Evolutionary conservation across 2,888 invertebrate genomes (phyloP), one percentile per base, ranked within the genome.

Genomic region (Proisotoma minuta): DNA sequence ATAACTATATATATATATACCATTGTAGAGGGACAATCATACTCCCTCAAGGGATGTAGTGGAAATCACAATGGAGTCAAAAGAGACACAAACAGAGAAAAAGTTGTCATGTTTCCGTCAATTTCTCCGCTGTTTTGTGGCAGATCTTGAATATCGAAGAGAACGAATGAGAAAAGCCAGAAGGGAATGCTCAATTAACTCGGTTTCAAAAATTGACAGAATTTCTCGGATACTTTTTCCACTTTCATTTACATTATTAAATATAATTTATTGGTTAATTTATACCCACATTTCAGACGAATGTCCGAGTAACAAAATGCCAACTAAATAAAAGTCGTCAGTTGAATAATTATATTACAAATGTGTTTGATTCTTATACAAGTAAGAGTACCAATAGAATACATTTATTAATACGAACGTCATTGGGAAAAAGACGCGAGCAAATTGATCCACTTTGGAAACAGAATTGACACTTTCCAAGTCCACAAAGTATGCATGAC

Each of bases 221-320:
- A 61, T 63, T 27, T 60, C 63, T 2, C 53, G 61, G 23, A 52
- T 68, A 43, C 61, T 78, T 1, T 80, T 80, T 70, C 94, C 95
- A 2, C 85, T 89, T 12, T 89, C 91, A 0, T 95, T 95, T 76
- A 85, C 87, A 0, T 78, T 91, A 0, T 86, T 95, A 67, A 95
- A 94, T 77, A 79, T 94, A 57, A 85, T 88, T 75, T 96, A 96
- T 78, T 96, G 95, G 94, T 79, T 90, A 77, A 84, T 87, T 39
- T 92, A 91, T 77, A 85, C 87, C 75, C 87, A 86, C 65, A 34
- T 66, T 27, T 57, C 54, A 40, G 65, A 68, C 27, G 68, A 68
- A 56, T 68, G 68, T 56, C 68, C 68, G 27, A 27, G 61, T 4
- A 62, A 63, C n/a, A n/a, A n/a, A n/a, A n/a, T n/a, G n/a, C n/a